Evolutionary conservation across 2,113 vertebrate species (phyloP), one percentile per base, ranked within the genome.

Genomic region (Datnioides undecimradiatus): DNA sequence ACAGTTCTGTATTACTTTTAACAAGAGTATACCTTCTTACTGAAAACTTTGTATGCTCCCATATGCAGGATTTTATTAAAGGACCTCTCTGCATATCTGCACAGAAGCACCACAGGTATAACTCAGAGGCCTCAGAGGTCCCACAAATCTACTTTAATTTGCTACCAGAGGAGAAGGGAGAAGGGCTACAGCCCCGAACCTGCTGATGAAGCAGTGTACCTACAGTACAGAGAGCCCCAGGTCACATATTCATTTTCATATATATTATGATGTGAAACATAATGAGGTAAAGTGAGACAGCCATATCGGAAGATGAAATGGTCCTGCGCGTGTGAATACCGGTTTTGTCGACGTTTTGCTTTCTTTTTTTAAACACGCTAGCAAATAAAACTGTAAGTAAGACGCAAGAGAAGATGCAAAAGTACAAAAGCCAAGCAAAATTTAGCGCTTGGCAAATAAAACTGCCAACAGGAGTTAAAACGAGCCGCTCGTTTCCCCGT

Each of bases 101-200:
- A 60, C 21, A 63, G 3, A 68, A 40, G 19, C 58, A 27, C 19
- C 31, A n/a, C 2, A 29, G 23, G 46, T 43, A 6, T 8, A 25
- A 21, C 19, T 54, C 21, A 8, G 21, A 63, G 25, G 66, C 73
- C 67, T 49, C 48, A 2, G 21, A 48, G 38, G 71, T 66, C 51
- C 6, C 46, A 8, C 67, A 67, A 55, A 85, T 68, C 66, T 33
- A 34, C 51, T 80, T 74, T 60, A 59, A 75, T 75, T 75, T 60
- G 46, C 48, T n/a, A 40, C 25, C 55, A 25, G 51, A 72, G 54
- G 62, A 80, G 21, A 46, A 14, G 41, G 54, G 62, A 80, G 21
- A 46, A 14, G 41, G 19, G 27, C 45, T 51, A 6, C 29, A 58
- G 45, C 40, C 17, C 11, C 5, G 6, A 40, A 73, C 16, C 6